These are phyloP conservation scores for Oreocharis arfaki DNA, from an alignment of 2,113 vertebrate species.

Conservation along the genomic window DNA sequence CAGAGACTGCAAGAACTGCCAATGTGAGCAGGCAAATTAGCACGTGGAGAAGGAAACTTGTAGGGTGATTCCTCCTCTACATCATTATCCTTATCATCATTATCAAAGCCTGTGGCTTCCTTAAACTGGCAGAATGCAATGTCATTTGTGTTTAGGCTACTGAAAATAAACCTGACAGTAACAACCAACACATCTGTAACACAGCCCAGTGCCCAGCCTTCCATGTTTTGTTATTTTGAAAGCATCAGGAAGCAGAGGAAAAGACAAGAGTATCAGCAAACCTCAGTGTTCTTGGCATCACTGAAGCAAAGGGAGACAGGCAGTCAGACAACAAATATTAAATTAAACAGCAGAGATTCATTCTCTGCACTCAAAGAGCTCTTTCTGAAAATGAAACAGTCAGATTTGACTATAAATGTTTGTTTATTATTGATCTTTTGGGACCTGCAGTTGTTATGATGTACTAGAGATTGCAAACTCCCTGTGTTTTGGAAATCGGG, in stretches of 20 bases:
- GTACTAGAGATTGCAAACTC: not conserved
- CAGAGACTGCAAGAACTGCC: not conserved
- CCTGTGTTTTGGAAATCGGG: not conserved
- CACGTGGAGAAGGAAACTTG: not conserved
- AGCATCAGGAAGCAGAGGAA: not conserved
- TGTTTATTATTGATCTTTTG: conserved; percentile 51
- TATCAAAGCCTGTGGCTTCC: not conserved
- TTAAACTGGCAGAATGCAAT: not conserved
- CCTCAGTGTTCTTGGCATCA: not conserved
- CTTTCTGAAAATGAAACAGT: conserved; percentile 32
- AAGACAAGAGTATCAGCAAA: not conserved
- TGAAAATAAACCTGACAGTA: not conserved
- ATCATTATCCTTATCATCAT: not conserved
- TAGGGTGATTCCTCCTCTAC: not conserved
- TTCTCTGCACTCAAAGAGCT: not conserved
- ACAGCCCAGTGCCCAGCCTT: not conserved
- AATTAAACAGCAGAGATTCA: conserved; percentile 31
- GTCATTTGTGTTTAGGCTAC: not conserved
- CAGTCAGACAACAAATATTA: conserved; percentile 16
- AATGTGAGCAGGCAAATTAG: not conserved
- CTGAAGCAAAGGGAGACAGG: not conserved
- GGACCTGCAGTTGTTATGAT: not conserved
- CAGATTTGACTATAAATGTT: conserved; percentile 27
- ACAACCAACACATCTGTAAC: not conserved
- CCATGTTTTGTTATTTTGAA: not conserved